Conservation (phyloP, 2,888 invertebrate species). For the Eurois occulta region DNA sequence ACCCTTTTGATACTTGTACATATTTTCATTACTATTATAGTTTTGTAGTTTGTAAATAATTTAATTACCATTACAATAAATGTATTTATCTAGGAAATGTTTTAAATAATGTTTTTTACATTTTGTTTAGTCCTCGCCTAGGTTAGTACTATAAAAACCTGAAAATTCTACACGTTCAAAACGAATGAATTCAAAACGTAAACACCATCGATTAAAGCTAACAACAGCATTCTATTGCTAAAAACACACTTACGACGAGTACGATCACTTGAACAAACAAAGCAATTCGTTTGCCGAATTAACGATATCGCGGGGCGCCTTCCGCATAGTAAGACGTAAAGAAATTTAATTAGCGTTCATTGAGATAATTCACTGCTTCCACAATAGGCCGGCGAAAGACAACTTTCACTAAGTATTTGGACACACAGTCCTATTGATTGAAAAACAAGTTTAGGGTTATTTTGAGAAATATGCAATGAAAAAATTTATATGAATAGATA, state of each 20-base stretch:
- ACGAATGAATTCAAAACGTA: slow-evolving; percentile 6
- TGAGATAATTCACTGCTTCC: slow-evolving; percentile 85
- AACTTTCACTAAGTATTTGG: slow-evolving; percentile 77
- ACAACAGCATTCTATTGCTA: slow-evolving; percentile 56
- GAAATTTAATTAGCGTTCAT: slow-evolving; percentile 87
- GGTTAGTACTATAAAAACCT: background rate
- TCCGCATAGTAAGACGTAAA: slow-evolving; percentile 82
- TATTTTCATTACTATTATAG: too few species aligned
- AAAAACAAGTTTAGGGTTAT: background rate
- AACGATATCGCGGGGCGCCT: slow-evolving; percentile 76
- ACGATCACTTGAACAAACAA: slow-evolving; percentile 77
- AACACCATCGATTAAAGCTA: slow-evolving; percentile 50
- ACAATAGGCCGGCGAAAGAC: slow-evolving; percentile 82
- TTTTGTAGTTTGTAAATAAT: too few species aligned
- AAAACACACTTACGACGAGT: slow-evolving; percentile 69
- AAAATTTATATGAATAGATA: too few species aligned
- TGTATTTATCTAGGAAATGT: too few species aligned
- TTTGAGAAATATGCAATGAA: background rate
- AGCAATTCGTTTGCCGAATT: slow-evolving; percentile 80
- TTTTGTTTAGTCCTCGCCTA: background rate
- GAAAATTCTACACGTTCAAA: background rate
- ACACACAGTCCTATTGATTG: slow-evolving; percentile 63
- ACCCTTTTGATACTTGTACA: too few species aligned
- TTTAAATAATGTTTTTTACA: background rate
- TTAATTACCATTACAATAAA: too few species aligned